Base-by-base conservation (phyloP, 2,113 vertebrate genomes). In the Leptobrachium ailaonicum region DNA sequence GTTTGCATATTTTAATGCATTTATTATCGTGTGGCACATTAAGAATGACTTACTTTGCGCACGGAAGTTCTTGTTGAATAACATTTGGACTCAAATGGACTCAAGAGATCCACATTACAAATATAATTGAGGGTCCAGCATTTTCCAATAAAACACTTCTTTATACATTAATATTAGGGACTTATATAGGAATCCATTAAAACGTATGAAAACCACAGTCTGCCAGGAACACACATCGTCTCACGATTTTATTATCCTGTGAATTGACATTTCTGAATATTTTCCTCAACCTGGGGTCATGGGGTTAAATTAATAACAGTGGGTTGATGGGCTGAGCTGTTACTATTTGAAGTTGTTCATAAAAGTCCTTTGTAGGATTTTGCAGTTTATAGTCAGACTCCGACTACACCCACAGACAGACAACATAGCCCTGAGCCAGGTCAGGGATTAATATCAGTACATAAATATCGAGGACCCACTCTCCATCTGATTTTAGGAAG, bases 301-400 rank as follows among this genome's bases (percentile, higher is more conserved):
- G 50, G 79, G 71, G 79, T 74, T 81, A 75, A 81, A 75, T 75
- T 71, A 62, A 81, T 81, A 75, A 47, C 71, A 60, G 50, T 47
- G 47, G 79, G 71, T 63, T 69, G 64, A 75, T 75, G 43, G 47
- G 47, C 13, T 75, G n/a, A 41, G 32, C 54, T 20, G n/a, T 62
- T 67, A 43, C n/a, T 71, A 69, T 81, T 81, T 69, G 67, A 50
- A 62, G 41, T 20, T 47, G 64, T 71, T 75, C 63, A 80, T 80
- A 81, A 74, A 81, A 69, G 71, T 6, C 72, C 54, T 74, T 75
- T 74, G 79, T 80, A 73, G n/a, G 41, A 5, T 42, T 72, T 43
- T 56, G 10, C 44, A 54, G 56, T 41, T 66, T 47, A 41, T 47
- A 81, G 53, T 10, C 62, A 41, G 32, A 41, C 42, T 41, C 45